These are phyloP conservation scores for Leptarthrus brevirostris DNA, from an alignment of 2,888 invertebrate genomes.

Conservation along the genomic window DNA sequence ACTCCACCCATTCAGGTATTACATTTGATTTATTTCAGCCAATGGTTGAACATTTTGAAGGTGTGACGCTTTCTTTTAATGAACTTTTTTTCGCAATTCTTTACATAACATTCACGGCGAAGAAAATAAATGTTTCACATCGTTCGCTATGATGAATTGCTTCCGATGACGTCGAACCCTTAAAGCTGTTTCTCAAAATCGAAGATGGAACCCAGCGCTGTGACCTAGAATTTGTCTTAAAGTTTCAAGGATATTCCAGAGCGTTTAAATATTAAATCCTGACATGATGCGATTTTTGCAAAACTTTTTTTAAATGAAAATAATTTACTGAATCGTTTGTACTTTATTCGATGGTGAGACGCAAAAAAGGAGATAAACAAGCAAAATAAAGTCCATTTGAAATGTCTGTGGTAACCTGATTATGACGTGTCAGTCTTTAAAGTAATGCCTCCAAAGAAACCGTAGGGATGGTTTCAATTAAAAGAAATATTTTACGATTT, in stretches of 20 bases:
- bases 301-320: not conserved
- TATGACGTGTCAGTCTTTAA: too few species aligned
- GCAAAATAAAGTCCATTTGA: too few species aligned
- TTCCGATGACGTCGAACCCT: slow-evolving; percentile 33
- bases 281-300: not conserved
- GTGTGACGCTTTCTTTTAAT: slow-evolving; percentile 62
- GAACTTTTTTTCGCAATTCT: slow-evolving; percentile 25
- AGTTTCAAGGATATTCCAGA: not conserved
- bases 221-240: slow-evolving; percentile 35
- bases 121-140: slow-evolving; percentile 34
- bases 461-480: too few species aligned
- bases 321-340: too few species aligned
- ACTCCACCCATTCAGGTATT: slow-evolving; percentile 55
- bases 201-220: slow-evolving; percentile 21
- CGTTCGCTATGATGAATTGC: slow-evolving; percentile 36
- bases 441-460: too few species aligned
- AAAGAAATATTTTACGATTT: too few species aligned
- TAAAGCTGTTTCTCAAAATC: slow-evolving; percentile 22
- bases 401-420: too few species aligned
- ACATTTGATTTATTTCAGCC: slow-evolving; percentile 66
- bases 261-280: not conserved
- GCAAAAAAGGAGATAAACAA: too few species aligned
- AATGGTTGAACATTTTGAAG: slow-evolving; percentile 66
- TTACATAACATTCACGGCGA: slow-evolving; percentile 33
- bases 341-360: too few species aligned